Evolutionary conservation across 1,140 invertebrate genomes (phyloP), one percentile per base, ranked within the genome.

Genomic region (Drosophila neocordata): DNA sequence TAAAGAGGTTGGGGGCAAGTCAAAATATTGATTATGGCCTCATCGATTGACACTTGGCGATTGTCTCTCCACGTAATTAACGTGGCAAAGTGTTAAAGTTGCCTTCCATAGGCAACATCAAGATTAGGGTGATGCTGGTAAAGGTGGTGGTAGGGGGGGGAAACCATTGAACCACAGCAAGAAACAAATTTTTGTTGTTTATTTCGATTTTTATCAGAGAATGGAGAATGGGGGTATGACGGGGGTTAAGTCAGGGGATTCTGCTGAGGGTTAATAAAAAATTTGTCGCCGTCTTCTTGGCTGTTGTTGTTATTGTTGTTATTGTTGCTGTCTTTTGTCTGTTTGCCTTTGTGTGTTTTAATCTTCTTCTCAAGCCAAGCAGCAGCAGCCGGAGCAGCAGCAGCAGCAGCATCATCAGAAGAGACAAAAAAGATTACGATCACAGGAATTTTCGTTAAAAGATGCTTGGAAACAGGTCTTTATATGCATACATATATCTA

Each of bases 361-460:
- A 87, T 87, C 82, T 87, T 78, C 82, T 85, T 78, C 78, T 82
- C 77, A 82, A 78, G 27, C 53, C n/a, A 56, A 48, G 41, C 41
- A 48, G 41, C 52, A 55, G 4, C 22, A 48, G 41, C 41, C 18
- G 41, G 24, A 55, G 4, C 22, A 24, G 15, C 52, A 55, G 52
- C 52, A 55, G 53, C 53, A 53, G 51, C 51, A 27, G 3, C 51
- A 53, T 81, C 81, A 85, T 74, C 77, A 83, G 66, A 72, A 89
- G 80, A 89, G 78, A 87, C 87, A 81, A 88, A 82, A 84, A 79
- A 90, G 88, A 88, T 90, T 89, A 87, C 88, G 79, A 87, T 90
- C 87, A 60, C 78, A 79, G 87, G 85, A 87, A 90, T 90, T 87
- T 87, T 87, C 82, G 64, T 77, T 89, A 80, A 89, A 89, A 89